Evolutionary conservation across 2,113 vertebrate species (phyloP), one percentile per base, ranked within the genome.

Genomic region (Coreoperca whiteheadi): DNA sequence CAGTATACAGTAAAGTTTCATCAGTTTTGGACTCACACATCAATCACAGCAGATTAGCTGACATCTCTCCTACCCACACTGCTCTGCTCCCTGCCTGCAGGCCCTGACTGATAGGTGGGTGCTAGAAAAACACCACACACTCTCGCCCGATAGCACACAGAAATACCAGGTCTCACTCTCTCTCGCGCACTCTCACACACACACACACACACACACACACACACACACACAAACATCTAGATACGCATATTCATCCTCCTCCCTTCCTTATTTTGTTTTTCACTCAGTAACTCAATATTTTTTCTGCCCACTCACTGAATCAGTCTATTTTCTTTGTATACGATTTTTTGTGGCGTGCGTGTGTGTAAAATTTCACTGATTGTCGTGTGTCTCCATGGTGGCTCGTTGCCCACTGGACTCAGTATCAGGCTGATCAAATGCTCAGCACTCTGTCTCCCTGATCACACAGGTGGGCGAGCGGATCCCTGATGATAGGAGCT

Each of bases 1-100:
- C 64, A 21, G 79, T 53, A 51, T 87, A 90, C 89, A 84, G 87
- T 91, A 73, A 84, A 86, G 70, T 91, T 91, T 88, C 84, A 89
- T 89, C 88, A 84, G 81, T 88, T 90, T 86, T 87, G 84, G 81
- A 83, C 79, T 74, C 39, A 11, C 57, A 79, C 91, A 94, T 94
- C 92, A 93, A 92, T 94, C 93, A 92, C 72, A 34, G 74, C 74
- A 91, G 92, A 93, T 93, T 89, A 93, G 81, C 93, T 89, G 93
- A 93, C 91, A 92, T 81, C 75, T 93, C 81, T 84, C 43, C 89
- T 87, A 85, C 94, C 90, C 93, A 93, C 91, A 88, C 71, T 88
- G 88, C 86, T 89, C 85, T 88, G 83, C 89, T 87, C 68, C 75
- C 84, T 39, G 83, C 84, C 89, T 74, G 43, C 85, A 80, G 86